These are phyloP conservation scores for Clunio marinus DNA, from an alignment of 2,888 invertebrate genomes.

Conservation along the genomic window DNA sequence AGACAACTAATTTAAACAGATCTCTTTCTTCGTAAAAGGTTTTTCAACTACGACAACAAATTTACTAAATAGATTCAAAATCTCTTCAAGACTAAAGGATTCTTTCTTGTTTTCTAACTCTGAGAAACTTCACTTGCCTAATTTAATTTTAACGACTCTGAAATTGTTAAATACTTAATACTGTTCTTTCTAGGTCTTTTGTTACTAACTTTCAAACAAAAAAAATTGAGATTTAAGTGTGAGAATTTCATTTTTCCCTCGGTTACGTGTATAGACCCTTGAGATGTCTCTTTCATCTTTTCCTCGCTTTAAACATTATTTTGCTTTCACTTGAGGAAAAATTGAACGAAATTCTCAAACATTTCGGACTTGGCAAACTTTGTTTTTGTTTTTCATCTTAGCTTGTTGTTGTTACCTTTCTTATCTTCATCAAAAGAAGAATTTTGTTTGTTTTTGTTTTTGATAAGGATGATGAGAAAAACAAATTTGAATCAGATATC, in stretches of 20 bases:
- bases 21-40: too few relatives aligned
- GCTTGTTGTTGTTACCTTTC: too few relatives aligned
- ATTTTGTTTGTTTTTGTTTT: neutral
- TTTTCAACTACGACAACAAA: too few relatives aligned
- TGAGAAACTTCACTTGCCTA: slow-evolving; percentile 26
- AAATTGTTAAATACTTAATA: slow-evolving; percentile 12
- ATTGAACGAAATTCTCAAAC: too few relatives aligned
- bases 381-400: slow-evolving; percentile 7
- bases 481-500: slow-evolving; percentile 6
- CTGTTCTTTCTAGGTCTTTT: too few relatives aligned
- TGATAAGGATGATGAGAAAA: neutral
- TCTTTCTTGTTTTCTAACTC: neutral
- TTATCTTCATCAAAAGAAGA: too few relatives aligned
- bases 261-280: neutral
- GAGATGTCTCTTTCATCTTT: neutral
- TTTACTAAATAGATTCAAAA: too few relatives aligned
- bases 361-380: neutral
- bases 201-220: too few relatives aligned
- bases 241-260: neutral
- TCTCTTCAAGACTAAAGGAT: neutral
- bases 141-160: slow-evolving; percentile 34
- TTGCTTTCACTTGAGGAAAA: too few relatives aligned
- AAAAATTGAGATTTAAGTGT: neutral
- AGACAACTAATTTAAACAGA: too few relatives aligned
- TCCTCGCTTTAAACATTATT: neutral